Percentiles rank a stretch among this genome's conserved stretches.
phyloP scores from a whole-genome alignment of 2,113 vertebrate genomes.

The Ptyas mucosa region DNA sequence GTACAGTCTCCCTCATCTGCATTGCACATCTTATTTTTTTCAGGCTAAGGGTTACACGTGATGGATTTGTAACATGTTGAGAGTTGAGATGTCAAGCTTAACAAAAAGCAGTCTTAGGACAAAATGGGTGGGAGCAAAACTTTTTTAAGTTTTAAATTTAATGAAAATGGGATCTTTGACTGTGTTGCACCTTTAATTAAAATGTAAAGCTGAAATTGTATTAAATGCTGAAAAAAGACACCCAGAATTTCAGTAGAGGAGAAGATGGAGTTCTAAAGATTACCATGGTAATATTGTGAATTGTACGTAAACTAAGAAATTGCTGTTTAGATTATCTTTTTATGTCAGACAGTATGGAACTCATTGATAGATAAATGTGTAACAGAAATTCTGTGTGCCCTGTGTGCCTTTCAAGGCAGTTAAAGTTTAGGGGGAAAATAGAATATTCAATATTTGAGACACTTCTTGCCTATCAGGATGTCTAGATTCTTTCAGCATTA shows the following conservation, averaged over 20 bases:
- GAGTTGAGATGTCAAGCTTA: background rate
- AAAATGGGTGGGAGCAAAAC: background rate
- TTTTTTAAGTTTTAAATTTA: background rate
- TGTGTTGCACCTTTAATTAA: background rate
- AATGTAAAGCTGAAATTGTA: background rate
- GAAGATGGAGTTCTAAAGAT: background rate
- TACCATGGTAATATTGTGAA: background rate
- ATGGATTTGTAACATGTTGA: background rate
- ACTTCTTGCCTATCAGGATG: background rate
- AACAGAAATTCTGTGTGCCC: background rate
- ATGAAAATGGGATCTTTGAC: background rate
- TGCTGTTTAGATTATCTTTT: background rate
- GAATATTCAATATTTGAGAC: background rate
- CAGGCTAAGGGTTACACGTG: background rate
- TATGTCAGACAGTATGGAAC: background rate
- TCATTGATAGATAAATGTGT: background rate
- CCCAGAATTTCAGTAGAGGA: background rate
- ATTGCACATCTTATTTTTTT: background rate
- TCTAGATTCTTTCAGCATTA: background rate
- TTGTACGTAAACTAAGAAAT: background rate
- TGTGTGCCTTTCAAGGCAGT: background rate
- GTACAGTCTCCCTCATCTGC: background rate
- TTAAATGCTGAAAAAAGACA: background rate
- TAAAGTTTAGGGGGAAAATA: background rate
- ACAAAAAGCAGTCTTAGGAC: background rate